Base-by-base conservation (phyloP, 1,140 invertebrate genomes). In the Drosophila pallidifrons region DNA sequence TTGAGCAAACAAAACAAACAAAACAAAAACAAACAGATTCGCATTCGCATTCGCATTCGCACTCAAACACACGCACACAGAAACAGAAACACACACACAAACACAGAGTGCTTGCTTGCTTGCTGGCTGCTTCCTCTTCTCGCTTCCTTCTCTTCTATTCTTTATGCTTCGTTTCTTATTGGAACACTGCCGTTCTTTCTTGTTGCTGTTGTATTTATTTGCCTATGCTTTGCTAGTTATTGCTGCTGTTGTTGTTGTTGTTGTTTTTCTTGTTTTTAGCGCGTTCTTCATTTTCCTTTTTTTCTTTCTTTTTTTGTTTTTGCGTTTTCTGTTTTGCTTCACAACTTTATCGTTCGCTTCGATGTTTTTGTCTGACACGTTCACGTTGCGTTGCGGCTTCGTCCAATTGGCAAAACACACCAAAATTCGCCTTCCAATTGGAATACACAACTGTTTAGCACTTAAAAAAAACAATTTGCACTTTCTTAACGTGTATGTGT, bases 391-490 rank as follows among this genome's bases (percentile, higher is more conserved):
- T 8, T 32, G 5, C 30, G 30, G 71, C 49, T 4, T 25, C 35
- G 35, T 63, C 66, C 72, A 75, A 70, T 70, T 70, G 67, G 66
- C 41, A 64, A 10, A 8, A 8, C 20, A 25, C 20, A 49, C 15
- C 10, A 30, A 54, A 15, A 20, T 32, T 7, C 3, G 5, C 2
- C n/a, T 25, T 73, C 63, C 70, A 73, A 67, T 67, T 68, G 55
- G 63, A 67, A 30, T 68, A 11, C 8, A 30, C 61, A 20, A 61
- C 20, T 25, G 2, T 61, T 68, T 25, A 64, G 51, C 59, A 75
- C 73, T 72, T 65, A 75, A 76, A 79, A 79, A 79, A 71, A 75
- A 75, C 72, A 79, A 79, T 76, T 63, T 79, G 61, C 67, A 61
- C 66, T 71, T 55, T 74, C 32, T 13, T 35, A 11, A 43, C 32